Evolutionary conservation across 2,797 vertebrate species (phyloP).

Genomic region (Pantherophis vulpinus): DNA sequence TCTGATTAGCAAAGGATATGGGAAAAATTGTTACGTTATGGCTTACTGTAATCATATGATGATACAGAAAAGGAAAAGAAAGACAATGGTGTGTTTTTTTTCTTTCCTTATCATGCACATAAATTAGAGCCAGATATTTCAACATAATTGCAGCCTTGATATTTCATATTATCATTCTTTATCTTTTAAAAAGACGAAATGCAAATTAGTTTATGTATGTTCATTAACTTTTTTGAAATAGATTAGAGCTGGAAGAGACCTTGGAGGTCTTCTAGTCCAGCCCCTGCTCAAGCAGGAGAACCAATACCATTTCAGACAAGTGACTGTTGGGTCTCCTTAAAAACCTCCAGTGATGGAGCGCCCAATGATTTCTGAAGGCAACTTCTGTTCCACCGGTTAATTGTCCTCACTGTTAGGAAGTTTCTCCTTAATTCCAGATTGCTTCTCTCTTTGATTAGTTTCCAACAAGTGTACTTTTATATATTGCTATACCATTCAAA

Average conservation of each 20-base stretch:
- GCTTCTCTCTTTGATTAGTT: too few relatives aligned
- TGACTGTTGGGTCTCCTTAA: too few relatives aligned
- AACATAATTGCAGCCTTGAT: conserved; percentile 14
- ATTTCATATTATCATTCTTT: neutral
- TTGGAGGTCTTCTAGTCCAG: too few relatives aligned
- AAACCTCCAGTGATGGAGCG: too few relatives aligned
- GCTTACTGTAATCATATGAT: neutral
- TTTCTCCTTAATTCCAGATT: too few relatives aligned
- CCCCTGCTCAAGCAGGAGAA: too few relatives aligned
- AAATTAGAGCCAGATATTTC: neutral
- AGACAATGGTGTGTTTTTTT: neutral
- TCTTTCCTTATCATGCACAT: neutral
- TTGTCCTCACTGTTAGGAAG: too few relatives aligned
- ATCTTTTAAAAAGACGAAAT: neutral
- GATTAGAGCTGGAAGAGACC: too few relatives aligned
- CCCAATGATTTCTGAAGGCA: too few relatives aligned
- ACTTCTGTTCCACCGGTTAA: too few relatives aligned
- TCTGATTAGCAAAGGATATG: neutral
- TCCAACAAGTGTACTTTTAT: neutral
- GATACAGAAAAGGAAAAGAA: neutral
- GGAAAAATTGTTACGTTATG: neutral
- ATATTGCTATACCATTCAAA: conserved; percentile 3
- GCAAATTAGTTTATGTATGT: neutral
- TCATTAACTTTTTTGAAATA: conserved; percentile 25
- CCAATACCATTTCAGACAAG: too few relatives aligned